Conservation (phyloP, 35 echinoderm and acorn worm genomes). For the Lytechinus variegatus region DNA sequence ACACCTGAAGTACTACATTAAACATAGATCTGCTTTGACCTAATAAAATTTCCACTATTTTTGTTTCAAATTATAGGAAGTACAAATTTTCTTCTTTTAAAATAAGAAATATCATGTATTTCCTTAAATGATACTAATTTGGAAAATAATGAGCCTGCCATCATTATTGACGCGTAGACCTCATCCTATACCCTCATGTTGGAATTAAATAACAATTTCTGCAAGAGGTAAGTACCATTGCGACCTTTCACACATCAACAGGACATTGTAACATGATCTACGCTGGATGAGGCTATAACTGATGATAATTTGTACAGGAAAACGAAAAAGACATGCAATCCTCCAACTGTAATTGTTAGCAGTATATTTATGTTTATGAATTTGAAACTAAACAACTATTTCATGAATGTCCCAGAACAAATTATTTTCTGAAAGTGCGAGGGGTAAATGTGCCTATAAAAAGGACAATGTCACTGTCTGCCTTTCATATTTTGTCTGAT, state of each 20-base stretch:
- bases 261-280: background rate
- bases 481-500: too few relatives aligned
- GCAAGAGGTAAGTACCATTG: background rate
- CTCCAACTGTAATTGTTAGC: too few relatives aligned
- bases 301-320: background rate
- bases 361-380: too few relatives aligned
- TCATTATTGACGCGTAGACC: background rate
- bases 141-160: background rate
- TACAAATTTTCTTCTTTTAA: background rate
- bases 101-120: background rate
- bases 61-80: background rate
- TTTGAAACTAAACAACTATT: too few relatives aligned
- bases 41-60: background rate
- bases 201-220: background rate
- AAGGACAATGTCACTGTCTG: too few relatives aligned
- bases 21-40: background rate
- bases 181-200: background rate
- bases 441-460: too few relatives aligned
- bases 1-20: too few relatives aligned
- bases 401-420: too few relatives aligned
- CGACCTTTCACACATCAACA: constrained; percentile 1
- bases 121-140: background rate
- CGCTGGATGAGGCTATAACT: background rate
- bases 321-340: background rate
- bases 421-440: too few relatives aligned